Evolutionary conservation across 2,888 invertebrate genomes (phyloP).

Genomic region (Melangyna quadrimaculata): DNA sequence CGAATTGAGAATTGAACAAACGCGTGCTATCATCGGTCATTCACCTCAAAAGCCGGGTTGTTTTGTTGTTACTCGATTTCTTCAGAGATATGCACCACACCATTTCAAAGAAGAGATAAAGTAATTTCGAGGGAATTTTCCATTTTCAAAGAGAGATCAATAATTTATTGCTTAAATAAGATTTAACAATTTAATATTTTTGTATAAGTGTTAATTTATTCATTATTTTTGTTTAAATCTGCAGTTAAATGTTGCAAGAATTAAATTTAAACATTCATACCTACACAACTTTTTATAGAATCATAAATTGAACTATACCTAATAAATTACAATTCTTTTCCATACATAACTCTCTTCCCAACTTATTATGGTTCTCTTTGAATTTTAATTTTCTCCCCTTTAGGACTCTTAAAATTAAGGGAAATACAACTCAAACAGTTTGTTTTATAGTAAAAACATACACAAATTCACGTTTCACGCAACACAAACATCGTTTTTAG

Average conservation of each 20-base stretch:
- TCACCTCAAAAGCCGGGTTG: conserved; percentile 72
- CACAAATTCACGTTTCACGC: conserved; percentile 63
- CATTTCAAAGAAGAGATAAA: conserved; percentile 13
- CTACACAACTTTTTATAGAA: not conserved
- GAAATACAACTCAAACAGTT: conserved; percentile 66
- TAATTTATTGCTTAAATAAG: not conserved
- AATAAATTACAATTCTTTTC: not conserved
- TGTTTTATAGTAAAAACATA: conserved; percentile 48
- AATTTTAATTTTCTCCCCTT: not conserved
- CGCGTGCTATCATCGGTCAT: conserved; percentile 72
- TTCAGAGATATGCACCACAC: conserved; percentile 18
- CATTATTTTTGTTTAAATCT: not conserved
- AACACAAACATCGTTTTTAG: conserved; percentile 65
- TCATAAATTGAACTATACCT: not conserved
- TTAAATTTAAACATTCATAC: not conserved
- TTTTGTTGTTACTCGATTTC: conserved; percentile 64
- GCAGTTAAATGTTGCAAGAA: not conserved
- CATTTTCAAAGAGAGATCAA: conserved; percentile 15
- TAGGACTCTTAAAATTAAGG: not conserved
- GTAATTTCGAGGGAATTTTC: conserved; percentile 7
- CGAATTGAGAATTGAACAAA: conserved; percentile 46
- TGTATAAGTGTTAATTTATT: not conserved
- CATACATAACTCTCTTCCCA: not conserved
- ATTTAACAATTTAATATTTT: not conserved
- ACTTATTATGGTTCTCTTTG: not conserved